Evolutionary conservation across 1,140 invertebrate genomes (phyloP).

Genomic region (Chymomyza costata): DNA sequence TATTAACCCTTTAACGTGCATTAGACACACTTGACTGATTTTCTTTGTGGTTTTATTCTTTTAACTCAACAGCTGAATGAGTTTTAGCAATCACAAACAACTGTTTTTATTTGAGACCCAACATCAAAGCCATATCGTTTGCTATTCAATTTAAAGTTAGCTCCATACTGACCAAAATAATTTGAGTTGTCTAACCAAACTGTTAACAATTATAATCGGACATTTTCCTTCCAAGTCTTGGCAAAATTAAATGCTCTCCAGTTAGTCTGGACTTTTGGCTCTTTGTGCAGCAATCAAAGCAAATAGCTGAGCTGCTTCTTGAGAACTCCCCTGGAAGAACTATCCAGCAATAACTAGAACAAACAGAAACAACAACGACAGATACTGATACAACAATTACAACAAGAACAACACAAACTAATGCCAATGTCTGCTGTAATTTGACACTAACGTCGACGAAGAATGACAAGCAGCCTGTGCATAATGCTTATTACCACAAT

Average conservation of each 20-base stretch:
- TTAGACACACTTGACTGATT: slow-evolving; percentile 50
- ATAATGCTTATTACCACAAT: slow-evolving; percentile 66
- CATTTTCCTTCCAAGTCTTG: background rate
- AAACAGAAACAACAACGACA: too few relatives aligned
- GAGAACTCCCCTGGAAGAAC: background rate
- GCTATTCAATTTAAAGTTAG: slow-evolving; percentile 26
- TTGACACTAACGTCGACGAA: slow-evolving; percentile 50
- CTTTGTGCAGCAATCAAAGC: slow-evolving; percentile 46
- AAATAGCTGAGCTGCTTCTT: slow-evolving; percentile 34
- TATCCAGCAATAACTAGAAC: slow-evolving; percentile 15
- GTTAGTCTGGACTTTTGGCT: background rate
- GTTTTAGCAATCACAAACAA: slow-evolving; percentile 31
- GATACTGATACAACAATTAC: too few relatives aligned
- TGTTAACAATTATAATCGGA: slow-evolving; percentile 58
- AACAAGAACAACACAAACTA: too few relatives aligned
- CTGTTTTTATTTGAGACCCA: too few relatives aligned
- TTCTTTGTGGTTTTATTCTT: slow-evolving; percentile 33
- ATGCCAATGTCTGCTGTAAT: slow-evolving; percentile 57
- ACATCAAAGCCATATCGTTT: slow-evolving; percentile 42
- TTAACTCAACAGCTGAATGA: slow-evolving; percentile 36
- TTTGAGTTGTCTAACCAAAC: slow-evolving; percentile 18
- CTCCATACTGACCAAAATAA: slow-evolving; percentile 32
- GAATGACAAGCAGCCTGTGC: slow-evolving; percentile 32
- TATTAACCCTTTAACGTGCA: slow-evolving; percentile 48
- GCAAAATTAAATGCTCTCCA: too few relatives aligned